Evolutionary conservation across 2,888 invertebrate genomes (phyloP), one percentile per base, ranked within the genome.

Genomic region (Drosophila mayaguana): DNA sequence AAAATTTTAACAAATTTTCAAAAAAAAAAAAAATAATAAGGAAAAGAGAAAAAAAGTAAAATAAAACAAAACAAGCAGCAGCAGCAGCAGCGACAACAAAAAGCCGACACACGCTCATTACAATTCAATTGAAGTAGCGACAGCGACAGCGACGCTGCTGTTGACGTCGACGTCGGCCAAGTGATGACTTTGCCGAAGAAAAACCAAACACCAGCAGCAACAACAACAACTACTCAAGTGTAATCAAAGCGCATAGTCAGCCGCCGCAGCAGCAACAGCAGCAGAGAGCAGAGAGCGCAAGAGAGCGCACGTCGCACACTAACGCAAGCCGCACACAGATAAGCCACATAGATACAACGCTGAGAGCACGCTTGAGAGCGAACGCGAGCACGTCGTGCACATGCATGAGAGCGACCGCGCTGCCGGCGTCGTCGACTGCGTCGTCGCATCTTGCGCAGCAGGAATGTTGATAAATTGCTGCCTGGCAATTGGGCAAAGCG

Each of bases 1-100:
- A 89, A 89, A 85, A 89, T 85, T 89, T 85, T 73, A 86, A 81
- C 83, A 89, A 89, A 89, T 85, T 85, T 82, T 85, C 74, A 61
- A 65, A 75, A 82, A 56, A 43, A 63, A 54, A 55, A 66, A 63
- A 57, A 16, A 16, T 16, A 16, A 16, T 16, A 8, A 63, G 67
- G 70, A 46, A 63, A 67, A 72, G 12, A n/a, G 1, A 9, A 25
- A 22, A 16, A 12, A 40, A 53, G 38, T 38, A 25, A 54, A 18
- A 25, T 42, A 66, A 12, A 25, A 65, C 43, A 43, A 48, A 22
- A 38, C 60, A 66, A 72, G 57, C 62, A 59, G 32, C 56, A 56
- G 50, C 61, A 59, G 28, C 48, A 64, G 40, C 60, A 62, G n/a
- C 56, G 43, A 51, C 53, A 59, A 61, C 75, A 60, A 60, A 65